Percentiles rank a stretch among this genome's conserved stretches.
phyloP scores from a whole-genome alignment of 53 echinoderm and acorn worm species.

The Holothuria scabra region DNA sequence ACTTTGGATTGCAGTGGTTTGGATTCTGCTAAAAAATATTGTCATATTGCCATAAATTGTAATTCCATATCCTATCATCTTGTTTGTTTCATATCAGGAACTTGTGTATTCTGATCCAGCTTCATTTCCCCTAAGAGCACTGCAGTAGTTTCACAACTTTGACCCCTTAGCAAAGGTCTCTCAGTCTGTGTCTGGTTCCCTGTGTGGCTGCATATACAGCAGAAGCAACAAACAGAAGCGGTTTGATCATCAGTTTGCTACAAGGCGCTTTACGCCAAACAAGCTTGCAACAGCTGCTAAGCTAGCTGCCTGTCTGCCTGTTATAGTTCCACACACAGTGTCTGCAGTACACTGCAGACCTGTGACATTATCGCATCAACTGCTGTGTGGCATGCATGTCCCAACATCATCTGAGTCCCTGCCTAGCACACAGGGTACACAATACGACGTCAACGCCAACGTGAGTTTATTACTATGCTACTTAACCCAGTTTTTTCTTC shows the following conservation, averaged over 20 bases:
- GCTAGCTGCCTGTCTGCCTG: constrained; percentile 8
- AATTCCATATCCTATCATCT: no score
- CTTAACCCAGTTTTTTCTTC: constrained; percentile 26
- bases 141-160: no score
- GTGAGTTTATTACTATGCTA: constrained; percentile 23
- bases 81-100: no score
- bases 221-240: neutral
- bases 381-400: constrained; percentile 36
- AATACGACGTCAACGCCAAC: constrained; percentile 13
- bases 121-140: no score
- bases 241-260: constrained; percentile 10
- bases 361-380: constrained; percentile 9
- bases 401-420: constrained; percentile 21
- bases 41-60: no score
- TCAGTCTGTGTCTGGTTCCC: no score
- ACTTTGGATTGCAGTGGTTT: no score
- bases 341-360: neutral
- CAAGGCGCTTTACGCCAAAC: constrained; percentile 35
- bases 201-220: no score
- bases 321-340: neutral
- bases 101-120: no score
- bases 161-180: no score
- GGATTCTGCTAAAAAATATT: no score
- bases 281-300: constrained; percentile 8
- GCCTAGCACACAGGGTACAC: constrained; percentile 33